Evolutionary conservation across 2,113 vertebrate species (phyloP), one percentile per base, ranked within the genome.

Genomic region (Thalassoma bifasciatum): DNA sequence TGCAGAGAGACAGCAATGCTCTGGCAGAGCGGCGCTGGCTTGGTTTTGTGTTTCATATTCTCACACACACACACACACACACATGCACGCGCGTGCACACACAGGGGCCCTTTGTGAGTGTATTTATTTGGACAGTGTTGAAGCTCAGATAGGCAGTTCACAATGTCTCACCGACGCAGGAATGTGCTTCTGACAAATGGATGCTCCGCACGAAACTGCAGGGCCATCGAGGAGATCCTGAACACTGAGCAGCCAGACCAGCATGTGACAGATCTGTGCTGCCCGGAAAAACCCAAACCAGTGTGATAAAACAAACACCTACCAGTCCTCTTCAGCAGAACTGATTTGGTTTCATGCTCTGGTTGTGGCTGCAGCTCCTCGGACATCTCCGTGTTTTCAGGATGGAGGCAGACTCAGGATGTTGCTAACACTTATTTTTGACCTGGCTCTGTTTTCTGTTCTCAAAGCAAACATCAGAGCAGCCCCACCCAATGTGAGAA

Each of bases 111-210:
- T 66, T 64, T 74, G 70, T 81, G 47, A 63, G 38, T 58, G 66
- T 81, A 58, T 87, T 86, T 86, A 85, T 86, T 78, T 80, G 72
- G 76, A 81, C 66, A 47, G 69, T 23, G 66, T 54, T 64, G 82
- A 82, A 59, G 81, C 67, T 72, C 59, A 5, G 57, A 85, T 68
- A 62, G 76, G 47, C 74, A 69, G 57, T 72, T 82, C 70, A 68
- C 67, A 53, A 49, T 72, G 72, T 79, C 70, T 86, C 77, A 67
- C 66, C 14, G 50, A 51, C 21, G 50, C 60, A 76, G 80, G 81
- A 84, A 75, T 89, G 82, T 62, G 63, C 79, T 77, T 38, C 69
- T 88, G 84, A 88, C 73, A 89, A 85, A 91, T 77, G 73, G 77
- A 84, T 59, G 79, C 74, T 79, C 68, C 21, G 72, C 80, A 86